These are phyloP conservation scores for Panopea generosa DNA, from an alignment of 2,888 invertebrate species.

Conservation along the genomic window DNA sequence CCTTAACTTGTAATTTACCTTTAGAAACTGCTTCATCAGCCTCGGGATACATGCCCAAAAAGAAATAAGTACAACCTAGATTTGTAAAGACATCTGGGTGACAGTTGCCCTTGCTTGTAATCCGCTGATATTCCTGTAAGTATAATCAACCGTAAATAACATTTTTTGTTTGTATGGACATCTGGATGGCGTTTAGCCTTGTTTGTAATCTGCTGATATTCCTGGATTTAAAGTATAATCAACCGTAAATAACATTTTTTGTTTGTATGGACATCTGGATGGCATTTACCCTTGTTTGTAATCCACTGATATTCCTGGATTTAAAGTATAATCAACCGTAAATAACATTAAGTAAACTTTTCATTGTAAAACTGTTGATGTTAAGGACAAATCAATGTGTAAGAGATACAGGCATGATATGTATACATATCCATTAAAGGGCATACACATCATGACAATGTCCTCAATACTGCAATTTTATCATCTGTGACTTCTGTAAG, in stretches of 20 bases:
- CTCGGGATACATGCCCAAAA: slow-evolving; percentile 93
- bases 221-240: too few relatives aligned
- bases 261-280: slow-evolving; percentile 90
- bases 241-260: neutral
- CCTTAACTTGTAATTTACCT: too few relatives aligned
- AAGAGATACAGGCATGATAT: too few relatives aligned
- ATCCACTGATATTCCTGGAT: slow-evolving; percentile 86
- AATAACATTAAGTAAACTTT: too few relatives aligned
- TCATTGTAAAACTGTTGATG: too few relatives aligned
- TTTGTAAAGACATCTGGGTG: slow-evolving; percentile 90
- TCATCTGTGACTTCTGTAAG: too few relatives aligned
- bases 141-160: neutral
- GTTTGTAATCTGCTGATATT: slow-evolving; percentile 86
- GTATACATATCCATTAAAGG: too few relatives aligned
- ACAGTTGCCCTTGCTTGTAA: slow-evolving; percentile 86
- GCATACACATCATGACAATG: too few relatives aligned
- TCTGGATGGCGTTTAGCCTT: slow-evolving; percentile 87
- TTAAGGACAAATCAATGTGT: too few relatives aligned
- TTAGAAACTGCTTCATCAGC: slow-evolving; percentile 88
- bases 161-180: slow-evolving; percentile 89
- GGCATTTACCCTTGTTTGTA: slow-evolving; percentile 86
- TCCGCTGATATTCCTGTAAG: slow-evolving; percentile 85
- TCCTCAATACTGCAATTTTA: too few relatives aligned
- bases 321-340: too few relatives aligned
- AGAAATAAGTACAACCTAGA: slow-evolving; percentile 97